phyloP scores from a whole-genome alignment of 2,797 vertebrate genomes.

The Pseudomugil gertrudae region DNA sequence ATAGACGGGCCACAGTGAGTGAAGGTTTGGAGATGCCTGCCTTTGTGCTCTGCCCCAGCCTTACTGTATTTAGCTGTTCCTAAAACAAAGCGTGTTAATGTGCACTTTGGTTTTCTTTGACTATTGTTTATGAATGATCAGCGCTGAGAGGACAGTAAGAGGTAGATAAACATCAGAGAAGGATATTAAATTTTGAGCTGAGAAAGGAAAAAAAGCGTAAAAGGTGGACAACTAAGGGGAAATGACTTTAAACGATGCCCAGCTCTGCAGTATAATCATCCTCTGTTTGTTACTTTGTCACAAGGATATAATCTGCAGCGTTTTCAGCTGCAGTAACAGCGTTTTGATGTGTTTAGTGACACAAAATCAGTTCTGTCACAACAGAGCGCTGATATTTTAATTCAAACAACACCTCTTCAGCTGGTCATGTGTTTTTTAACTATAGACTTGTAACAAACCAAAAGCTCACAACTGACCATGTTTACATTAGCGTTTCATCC shows the following conservation, averaged over 20 bases:
- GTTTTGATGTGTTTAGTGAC: constrained; percentile 50
- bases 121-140: background rate
- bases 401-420: constrained; percentile 38
- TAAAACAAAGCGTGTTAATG: constrained; percentile 19
- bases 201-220: background rate
- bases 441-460: constrained; percentile 45
- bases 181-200: constrained; percentile 2
- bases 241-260: constrained; percentile 1
- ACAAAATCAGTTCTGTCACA: constrained; percentile 47
- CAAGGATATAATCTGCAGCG: constrained; percentile 10
- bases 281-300: constrained; percentile 9
- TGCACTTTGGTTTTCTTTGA: constrained; percentile 16
- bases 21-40: constrained; percentile 39
- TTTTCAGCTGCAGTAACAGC: constrained; percentile 30
- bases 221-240: background rate
- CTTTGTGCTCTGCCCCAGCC: constrained; percentile 23
- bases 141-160: background rate
- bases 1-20: constrained; percentile 35
- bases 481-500: too few relatives aligned
- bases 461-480: constrained; percentile 18
- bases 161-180: background rate
- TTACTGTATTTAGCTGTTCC: constrained; percentile 13
- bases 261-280: constrained; percentile 6
- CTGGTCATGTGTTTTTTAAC: too few relatives aligned
- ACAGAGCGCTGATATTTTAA: constrained; percentile 54